A percentile compares a stretch with the other conserved stretches of the same genome.
phyloP scores from a whole-genome alignment of 2,113 vertebrate species.

The Aplodontia rufa region DNA sequence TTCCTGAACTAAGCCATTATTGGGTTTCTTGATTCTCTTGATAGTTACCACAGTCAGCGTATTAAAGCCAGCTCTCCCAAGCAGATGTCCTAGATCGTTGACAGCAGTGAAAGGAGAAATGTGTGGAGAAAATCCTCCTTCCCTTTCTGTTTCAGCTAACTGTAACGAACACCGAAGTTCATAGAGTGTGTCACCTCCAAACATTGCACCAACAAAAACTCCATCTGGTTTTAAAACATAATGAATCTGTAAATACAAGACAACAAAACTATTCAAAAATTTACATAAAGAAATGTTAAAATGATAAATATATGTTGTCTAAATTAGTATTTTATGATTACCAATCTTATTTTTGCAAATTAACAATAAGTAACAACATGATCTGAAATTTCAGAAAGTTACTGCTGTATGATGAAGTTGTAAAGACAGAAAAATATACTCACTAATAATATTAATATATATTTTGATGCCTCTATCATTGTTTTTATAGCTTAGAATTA shows the following conservation, averaged over 20 bases:
- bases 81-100: constrained; percentile 92
- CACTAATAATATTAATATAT: background rate
- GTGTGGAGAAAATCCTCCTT: constrained; percentile 95
- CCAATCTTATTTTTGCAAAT: constrained; percentile 31
- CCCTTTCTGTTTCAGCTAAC: constrained; percentile 93
- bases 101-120: constrained; percentile 94
- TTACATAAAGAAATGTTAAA: constrained; percentile 10
- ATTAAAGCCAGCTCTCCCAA: constrained; percentile 93
- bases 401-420: background rate
- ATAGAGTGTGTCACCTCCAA: constrained; percentile 94
- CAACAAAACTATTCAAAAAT: constrained; percentile 55
- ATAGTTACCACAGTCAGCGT: constrained; percentile 94
- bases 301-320: background rate
- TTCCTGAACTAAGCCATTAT: background rate
- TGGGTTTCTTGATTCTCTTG: background rate
- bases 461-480: background rate
- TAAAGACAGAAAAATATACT: background rate
- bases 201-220: constrained; percentile 95
- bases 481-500: too few relatives aligned
- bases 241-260: constrained; percentile 87
- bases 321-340: constrained; percentile 48
- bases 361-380: constrained; percentile 18
- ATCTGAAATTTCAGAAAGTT: background rate
- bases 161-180: constrained; percentile 97
- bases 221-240: constrained; percentile 93